Percentiles rank a stretch among this genome's conserved stretches.
phyloP scores from a whole-genome alignment of 2,888 invertebrate species.

The Patella depressa region DNA sequence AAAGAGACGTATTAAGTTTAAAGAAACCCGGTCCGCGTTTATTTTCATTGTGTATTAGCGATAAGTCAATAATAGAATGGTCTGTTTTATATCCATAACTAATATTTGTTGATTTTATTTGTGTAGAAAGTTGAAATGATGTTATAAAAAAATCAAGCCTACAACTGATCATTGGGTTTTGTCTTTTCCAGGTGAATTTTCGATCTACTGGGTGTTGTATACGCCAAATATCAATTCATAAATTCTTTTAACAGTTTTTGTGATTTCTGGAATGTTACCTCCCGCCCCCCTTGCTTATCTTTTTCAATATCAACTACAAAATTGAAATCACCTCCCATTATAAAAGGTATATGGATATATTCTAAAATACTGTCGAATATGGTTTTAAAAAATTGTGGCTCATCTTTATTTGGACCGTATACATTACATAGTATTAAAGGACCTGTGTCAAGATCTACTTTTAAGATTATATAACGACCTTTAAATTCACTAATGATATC shows the following conservation, averaged over 20 bases:
- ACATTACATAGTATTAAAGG: too few species aligned
- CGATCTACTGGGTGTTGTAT: background rate
- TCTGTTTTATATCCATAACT: too few species aligned
- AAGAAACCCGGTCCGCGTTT: slow-evolving; percentile 15
- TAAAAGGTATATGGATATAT: background rate
- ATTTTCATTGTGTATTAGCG: background rate
- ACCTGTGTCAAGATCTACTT: too few species aligned
- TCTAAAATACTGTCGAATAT: too few species aligned
- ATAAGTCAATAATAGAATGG: background rate
- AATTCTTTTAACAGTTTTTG: background rate
- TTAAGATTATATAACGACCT: too few species aligned
- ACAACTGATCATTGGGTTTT: background rate
- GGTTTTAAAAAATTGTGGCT: too few species aligned
- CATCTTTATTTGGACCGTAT: too few species aligned
- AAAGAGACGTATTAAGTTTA: slow-evolving; percentile 19
- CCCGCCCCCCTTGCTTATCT: too few species aligned
- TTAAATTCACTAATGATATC: too few species aligned
- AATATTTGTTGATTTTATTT: background rate
- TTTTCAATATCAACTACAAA: too few species aligned
- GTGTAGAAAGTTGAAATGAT: background rate
- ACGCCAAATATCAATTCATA: slow-evolving; percentile 7
- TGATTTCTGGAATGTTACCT: too few species aligned
- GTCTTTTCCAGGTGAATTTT: slow-evolving; percentile 24
- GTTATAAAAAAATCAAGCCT: slow-evolving; percentile 21
- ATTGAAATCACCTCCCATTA: slow-evolving; percentile 3